Evolutionary conservation across 2,797 vertebrate species (phyloP), one percentile per base, ranked within the genome.

Genomic region (Aphelocoma californica): DNA sequence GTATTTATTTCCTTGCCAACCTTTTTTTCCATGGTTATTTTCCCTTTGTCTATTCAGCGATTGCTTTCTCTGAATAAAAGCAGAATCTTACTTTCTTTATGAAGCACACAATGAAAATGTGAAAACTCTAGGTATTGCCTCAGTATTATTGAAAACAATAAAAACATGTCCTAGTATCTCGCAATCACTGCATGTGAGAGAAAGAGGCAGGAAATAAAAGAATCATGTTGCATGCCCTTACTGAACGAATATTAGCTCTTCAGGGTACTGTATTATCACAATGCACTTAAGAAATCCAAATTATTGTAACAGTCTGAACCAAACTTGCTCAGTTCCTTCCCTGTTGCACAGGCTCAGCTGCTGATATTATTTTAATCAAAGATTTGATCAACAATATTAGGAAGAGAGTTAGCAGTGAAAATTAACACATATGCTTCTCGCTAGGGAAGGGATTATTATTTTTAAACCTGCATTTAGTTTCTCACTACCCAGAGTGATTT

Each of bases 371-470:
- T 96, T 96, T 95, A 94, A 96, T 95, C 86, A 93, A 84, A 90
- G 83, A 90, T 93, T 94, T 93, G 96, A 96, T 93, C 90, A 90
- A 65, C 79, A 87, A 45, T 95, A 92, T 94, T 93, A 95, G 77
- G 60, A 48, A 86, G 74, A 81, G 71, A 93, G 62, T 86, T 86
- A 93, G 60, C 64, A 85, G 74, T 66, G 78, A 94, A 88, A 93
- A 95, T 94, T 93, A 93, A 87, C 77, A 77, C 45, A 25, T 89
- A 40, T 0, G 1, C 25, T 67, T 77, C 56, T 94, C 6, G 0
- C 87, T 81, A 47, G 88, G 73, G 82, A 86, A 51, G 65, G 72
- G 61, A 26, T 88, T 79, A 66, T 90, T 92, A 61, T 93, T 95
- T 96, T 94, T 14, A 92, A 91, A 71, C 79, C 47, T 91, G 54